Conservation (phyloP, 1,140 invertebrate species). For the roundworm (Caenorhabditis elegans) region DNA sequence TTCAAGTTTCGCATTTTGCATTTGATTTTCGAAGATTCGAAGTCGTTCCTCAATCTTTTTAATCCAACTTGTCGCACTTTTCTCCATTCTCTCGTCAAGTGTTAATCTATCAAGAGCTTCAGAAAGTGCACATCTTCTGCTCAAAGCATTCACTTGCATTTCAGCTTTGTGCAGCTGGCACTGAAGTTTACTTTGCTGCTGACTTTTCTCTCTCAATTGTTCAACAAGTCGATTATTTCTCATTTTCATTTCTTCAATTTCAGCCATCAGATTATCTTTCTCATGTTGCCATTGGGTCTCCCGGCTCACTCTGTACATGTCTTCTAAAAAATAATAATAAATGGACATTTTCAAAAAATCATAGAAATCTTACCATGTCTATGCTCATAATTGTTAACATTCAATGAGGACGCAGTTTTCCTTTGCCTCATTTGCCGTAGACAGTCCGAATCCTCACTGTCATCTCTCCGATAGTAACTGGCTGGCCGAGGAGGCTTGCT, state of each 20-base stretch:
- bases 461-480: conserved; percentile 34
- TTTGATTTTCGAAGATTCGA: conserved; percentile 39
- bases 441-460: conserved; percentile 34
- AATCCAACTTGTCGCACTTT: conserved; percentile 35
- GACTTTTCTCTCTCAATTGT: conserved; percentile 40
- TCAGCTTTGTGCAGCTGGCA: conserved; percentile 31
- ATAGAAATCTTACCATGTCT: neutral
- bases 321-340: neutral
- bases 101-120: conserved; percentile 38
- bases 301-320: conserved; percentile 24
- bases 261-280: conserved; percentile 36
- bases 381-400: conserved; percentile 21
- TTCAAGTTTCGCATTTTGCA: conserved; percentile 42
- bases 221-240: conserved; percentile 37
- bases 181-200: conserved; percentile 23
- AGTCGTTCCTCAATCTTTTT: conserved; percentile 43
- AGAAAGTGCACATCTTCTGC: conserved; percentile 37
- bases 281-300: conserved; percentile 36
- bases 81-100: conserved; percentile 34
- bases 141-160: conserved; percentile 17
- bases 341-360: neutral
- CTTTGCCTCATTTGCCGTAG: neutral
- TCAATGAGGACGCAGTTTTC: conserved; percentile 15
- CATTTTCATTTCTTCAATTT: conserved; percentile 42
- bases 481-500: conserved; percentile 25